Evolutionary conservation across 2,113 vertebrate genomes (phyloP).

Genomic region (Scomber colias): DNA sequence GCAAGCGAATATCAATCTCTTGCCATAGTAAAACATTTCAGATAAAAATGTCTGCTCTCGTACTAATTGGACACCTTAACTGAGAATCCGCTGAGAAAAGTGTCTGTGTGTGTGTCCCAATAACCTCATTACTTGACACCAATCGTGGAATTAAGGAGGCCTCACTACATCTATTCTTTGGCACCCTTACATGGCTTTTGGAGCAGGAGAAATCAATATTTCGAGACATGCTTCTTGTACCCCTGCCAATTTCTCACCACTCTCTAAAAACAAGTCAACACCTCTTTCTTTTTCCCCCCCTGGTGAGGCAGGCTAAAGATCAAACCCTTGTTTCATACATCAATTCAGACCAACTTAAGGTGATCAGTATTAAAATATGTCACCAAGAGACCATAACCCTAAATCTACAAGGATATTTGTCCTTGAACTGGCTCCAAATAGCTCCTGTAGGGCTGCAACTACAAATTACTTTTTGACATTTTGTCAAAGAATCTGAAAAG

Average conservation of each 20-base stretch:
- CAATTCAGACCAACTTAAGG: not conserved
- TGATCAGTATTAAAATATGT: not conserved
- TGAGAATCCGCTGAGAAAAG: not conserved
- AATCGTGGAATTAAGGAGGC: not conserved
- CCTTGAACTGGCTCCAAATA: no score
- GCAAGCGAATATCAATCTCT: not conserved
- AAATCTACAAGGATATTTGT: not conserved
- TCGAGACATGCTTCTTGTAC: conserved; percentile 5
- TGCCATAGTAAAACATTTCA: not conserved
- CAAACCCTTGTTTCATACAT: no score
- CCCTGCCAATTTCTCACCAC: conserved; percentile 14
- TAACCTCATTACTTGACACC: conserved; percentile 48
- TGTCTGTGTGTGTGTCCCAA: conserved; percentile 20
- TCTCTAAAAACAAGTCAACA: not conserved
- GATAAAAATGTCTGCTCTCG: not conserved
- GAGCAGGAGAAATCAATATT: conserved; percentile 41
- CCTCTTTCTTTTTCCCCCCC: not conserved
- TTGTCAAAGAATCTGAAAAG: no score
- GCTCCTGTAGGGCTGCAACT: not conserved
- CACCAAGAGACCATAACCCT: not conserved
- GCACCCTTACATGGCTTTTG: conserved; percentile 22
- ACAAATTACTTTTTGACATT: no score
- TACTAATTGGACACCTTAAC: not conserved
- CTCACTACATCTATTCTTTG: not conserved
- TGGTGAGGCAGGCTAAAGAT: not conserved